These are phyloP conservation scores for Gonocerus acuteangulatus DNA, from an alignment of 2,888 invertebrate species.

Conservation along the genomic window DNA sequence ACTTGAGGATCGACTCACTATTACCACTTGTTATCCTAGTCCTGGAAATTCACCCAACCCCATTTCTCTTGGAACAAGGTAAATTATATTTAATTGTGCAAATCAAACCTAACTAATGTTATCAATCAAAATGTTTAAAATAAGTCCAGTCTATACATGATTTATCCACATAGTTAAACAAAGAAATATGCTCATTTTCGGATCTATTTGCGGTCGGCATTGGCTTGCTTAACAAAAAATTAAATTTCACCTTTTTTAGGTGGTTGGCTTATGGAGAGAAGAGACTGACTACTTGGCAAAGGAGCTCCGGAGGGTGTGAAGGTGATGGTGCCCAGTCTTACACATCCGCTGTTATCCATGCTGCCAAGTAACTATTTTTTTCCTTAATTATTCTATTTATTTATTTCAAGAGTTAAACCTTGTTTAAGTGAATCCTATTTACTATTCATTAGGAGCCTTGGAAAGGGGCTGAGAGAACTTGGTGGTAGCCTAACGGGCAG, in stretches of 20 bases:
- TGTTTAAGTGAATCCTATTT: neutral
- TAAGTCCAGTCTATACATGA: too few species aligned
- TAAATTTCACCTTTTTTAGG: conserved; percentile 37
- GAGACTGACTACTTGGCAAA: conserved; percentile 65
- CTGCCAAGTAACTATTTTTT: conserved; percentile 58
- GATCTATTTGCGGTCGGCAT: too few species aligned
- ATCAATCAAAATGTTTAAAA: too few species aligned
- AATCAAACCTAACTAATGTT: too few species aligned
- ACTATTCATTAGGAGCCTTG: conserved; percentile 49
- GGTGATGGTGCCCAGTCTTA: conserved; percentile 77
- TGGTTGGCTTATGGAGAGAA: conserved; percentile 68
- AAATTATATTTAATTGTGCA: too few species aligned
- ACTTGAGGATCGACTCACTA: conserved; percentile 74
- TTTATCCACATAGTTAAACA: too few species aligned
- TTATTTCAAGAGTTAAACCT: neutral
- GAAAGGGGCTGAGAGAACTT: conserved; percentile 80
- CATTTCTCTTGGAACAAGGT: conserved; percentile 74
- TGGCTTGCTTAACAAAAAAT: neutral
- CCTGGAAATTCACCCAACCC: conserved; percentile 76
- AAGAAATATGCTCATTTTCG: too few species aligned
- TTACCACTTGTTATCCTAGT: conserved; percentile 83
- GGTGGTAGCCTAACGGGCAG: conserved; percentile 80
- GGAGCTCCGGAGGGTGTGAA: conserved; percentile 75
- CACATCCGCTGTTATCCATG: conserved; percentile 88
- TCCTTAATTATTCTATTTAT: neutral